Base-by-base conservation (phyloP, 2,888 invertebrate genomes). In the Drosophila merina region DNA sequence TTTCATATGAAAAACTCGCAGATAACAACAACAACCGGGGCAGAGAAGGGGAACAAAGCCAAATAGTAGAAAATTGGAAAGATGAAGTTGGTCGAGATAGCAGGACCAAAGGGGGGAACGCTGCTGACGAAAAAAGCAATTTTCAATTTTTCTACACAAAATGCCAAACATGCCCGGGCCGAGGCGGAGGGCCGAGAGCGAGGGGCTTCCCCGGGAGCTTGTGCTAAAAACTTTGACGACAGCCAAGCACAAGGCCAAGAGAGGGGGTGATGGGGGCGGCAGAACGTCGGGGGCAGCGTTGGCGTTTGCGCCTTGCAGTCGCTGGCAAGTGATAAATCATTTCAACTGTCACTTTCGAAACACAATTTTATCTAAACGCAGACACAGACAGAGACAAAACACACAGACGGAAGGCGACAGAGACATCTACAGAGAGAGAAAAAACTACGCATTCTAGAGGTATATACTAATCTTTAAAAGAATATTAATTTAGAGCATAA, bases 261-360 rank as follows among this genome's bases (percentile, higher is more conserved):
- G 20, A 20, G 20, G 20, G 20, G 14, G 14, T n/a, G 20, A 20
- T 20, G 40, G 45, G 5, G 48, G 51, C 40, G 20, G 26, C 20
- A 9, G 26, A 20, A 33, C 14, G 25, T 20, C 2, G 40, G 47
- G 38, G 60, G 63, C 57, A 71, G 76, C 68, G 63, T 63, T 64
- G 64, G 64, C 71, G 66, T 74, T 73, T 81, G 76, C 79, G 80
- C 75, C 76, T 81, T 85, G 82, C 85, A 85, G 77, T 76, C 86
- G 82, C 77, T 78, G 85, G 81, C 77, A 84, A 88, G 91, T 90
- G 90, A 91, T 91, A 91, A 91, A 91, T 91, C 91, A 91, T 91
- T 91, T 90, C 86, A 90, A 90, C 90, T 91, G 91, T 91, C 91
- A 91, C 90, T 91, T 91, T 91, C 87, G 89, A 89, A 90, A 91